A percentile compares a stretch with the other conserved stretches of the same genome.
Evolutionary conservation across 2,888 invertebrate species (phyloP).

Genomic region (Caenorhabditis angaria): DNA sequence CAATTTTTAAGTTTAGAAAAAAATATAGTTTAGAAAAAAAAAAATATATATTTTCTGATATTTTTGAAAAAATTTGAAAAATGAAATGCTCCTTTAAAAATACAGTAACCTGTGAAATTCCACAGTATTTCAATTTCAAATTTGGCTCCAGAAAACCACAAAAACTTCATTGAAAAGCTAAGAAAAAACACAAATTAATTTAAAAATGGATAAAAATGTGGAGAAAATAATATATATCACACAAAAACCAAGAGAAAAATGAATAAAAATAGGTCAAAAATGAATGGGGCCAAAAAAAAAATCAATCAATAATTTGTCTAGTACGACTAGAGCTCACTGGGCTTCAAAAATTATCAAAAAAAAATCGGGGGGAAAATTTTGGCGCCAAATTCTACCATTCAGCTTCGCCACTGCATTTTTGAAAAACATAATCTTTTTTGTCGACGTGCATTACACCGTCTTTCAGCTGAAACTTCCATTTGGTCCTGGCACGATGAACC

Average conservation of each 20-base stretch:
- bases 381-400: slow-evolving; percentile 82
- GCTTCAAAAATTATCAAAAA: neutral
- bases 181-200: neutral
- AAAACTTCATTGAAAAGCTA: no score
- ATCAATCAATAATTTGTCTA: neutral
- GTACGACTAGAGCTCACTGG: neutral
- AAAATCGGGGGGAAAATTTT: neutral
- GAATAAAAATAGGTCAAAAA: neutral
- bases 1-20: no score
- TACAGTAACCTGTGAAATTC: no score
- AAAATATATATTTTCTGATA: no score
- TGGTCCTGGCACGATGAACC: slow-evolving; percentile 96
- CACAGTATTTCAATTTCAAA: no score
- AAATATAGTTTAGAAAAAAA: no score
- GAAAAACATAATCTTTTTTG: slow-evolving; percentile 97
- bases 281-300: neutral
- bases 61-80: no score
- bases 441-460: slow-evolving; percentile 99
- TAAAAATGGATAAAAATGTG: neutral
- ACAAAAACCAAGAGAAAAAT: neutral
- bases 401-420: slow-evolving; percentile 97
- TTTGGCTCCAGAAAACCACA: no score
- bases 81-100: no score
- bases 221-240: neutral
- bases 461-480: slow-evolving; percentile 99